Evolutionary conservation across 1,140 invertebrate species (phyloP).

Genomic region (Drosophila ercepeae): DNA sequence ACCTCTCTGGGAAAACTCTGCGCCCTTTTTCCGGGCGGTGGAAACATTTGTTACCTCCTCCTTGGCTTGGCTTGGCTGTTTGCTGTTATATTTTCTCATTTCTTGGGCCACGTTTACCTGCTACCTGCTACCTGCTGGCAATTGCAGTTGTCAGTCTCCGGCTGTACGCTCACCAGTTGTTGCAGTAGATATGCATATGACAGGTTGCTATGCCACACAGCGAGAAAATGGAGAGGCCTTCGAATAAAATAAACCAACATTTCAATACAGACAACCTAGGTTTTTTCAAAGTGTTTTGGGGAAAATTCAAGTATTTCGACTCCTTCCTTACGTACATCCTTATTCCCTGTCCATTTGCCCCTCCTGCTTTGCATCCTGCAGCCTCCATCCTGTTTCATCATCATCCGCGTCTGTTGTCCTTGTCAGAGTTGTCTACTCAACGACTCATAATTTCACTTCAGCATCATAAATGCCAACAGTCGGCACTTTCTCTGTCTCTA

Average conservation of each 20-base stretch:
- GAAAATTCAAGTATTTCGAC: background rate
- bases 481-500: conserved; percentile 39
- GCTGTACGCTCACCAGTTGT: conserved; percentile 1
- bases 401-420: conserved; percentile 39
- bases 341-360: conserved; percentile 19
- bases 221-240: background rate
- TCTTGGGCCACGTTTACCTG: conserved; percentile 68
- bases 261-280: background rate
- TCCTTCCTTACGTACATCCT: background rate
- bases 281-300: background rate
- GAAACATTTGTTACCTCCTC: conserved; percentile 64
- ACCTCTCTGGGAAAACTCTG: conserved; percentile 3
- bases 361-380: background rate
- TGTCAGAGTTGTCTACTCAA: conserved; percentile 50
- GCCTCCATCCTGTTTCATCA: conserved; percentile 30
- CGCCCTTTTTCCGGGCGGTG: conserved; percentile 3
- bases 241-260: background rate
- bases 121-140: conserved; percentile 72
- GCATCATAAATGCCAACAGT: conserved; percentile 47
- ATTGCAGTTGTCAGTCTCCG: conserved; percentile 56
- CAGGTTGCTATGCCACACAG: conserved; percentile 23
- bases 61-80: conserved; percentile 43
- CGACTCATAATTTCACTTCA: conserved; percentile 72
- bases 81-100: conserved; percentile 81
- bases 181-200: conserved; percentile 41